A percentile compares a stretch with the other conserved stretches of the same genome.
Conservation (phyloP, 2,113 vertebrate genomes). For the Apeltes quadracus region DNA sequence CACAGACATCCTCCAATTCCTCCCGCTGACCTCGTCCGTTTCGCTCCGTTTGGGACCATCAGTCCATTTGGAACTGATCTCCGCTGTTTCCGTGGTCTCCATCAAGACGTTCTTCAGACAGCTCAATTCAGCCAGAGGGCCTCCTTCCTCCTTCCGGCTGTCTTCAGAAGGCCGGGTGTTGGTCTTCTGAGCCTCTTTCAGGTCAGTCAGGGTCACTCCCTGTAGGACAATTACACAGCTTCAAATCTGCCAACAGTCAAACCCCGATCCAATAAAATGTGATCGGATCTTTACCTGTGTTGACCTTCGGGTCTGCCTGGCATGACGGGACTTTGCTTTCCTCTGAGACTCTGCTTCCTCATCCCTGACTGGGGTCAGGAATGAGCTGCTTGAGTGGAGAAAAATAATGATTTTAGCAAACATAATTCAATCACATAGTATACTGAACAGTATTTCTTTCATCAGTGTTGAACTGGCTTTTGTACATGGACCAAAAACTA, state of each 20-base stretch:
- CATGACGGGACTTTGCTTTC: constrained; percentile 92
- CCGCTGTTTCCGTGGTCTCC: constrained; percentile 51
- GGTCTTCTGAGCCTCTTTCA: constrained; percentile 89
- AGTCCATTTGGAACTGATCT: constrained; percentile 52
- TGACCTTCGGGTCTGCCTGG: constrained; percentile 91
- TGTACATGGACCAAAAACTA: not conserved
- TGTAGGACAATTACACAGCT: constrained; percentile 60
- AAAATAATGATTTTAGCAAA: not conserved
- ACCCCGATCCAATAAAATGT: not conserved
- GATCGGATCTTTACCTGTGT: constrained; percentile 83
- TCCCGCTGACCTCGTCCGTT: constrained; percentile 79
- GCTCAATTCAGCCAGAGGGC: constrained; percentile 26
- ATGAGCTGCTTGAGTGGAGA: constrained; percentile 50
- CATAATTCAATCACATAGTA: not conserved
- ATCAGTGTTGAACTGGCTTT: not conserved
- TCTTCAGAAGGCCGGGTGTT: constrained; percentile 81
- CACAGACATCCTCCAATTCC: not conserved
- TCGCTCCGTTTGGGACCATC: constrained; percentile 51
- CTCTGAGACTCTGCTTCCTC: constrained; percentile 94
- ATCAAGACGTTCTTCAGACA: constrained; percentile 22
- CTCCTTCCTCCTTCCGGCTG: constrained; percentile 67
- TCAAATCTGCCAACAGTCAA: constrained; percentile 6
- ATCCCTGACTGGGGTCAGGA: constrained; percentile 88
- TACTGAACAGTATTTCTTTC: not conserved
- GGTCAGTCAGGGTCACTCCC: constrained; percentile 92